Conservation (phyloP, 2,797 vertebrate species). For the Scyliorhinus canicula region DNA sequence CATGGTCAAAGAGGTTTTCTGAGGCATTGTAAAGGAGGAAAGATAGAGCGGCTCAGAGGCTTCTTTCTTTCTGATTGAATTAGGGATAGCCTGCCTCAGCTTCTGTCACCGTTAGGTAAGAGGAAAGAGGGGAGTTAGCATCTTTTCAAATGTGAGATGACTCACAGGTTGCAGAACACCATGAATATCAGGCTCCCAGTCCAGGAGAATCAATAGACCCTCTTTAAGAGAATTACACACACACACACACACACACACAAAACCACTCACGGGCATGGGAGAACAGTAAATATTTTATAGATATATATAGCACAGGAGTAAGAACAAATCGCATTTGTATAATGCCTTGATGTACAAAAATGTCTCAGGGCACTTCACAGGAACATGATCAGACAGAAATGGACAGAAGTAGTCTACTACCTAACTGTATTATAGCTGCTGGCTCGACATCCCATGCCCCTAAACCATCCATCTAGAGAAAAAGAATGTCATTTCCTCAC, state of each 20-base stretch:
- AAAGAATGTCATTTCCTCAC: background rate
- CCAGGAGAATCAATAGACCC: background rate
- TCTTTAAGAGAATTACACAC: background rate
- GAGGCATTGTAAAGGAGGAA: background rate
- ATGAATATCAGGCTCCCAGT: background rate
- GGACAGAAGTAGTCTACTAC: background rate
- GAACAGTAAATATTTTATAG: background rate
- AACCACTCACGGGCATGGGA: background rate
- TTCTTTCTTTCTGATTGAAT: background rate
- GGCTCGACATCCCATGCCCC: background rate
- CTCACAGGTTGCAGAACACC: background rate
- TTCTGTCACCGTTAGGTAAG: background rate
- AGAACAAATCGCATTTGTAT: background rate
- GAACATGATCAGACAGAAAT: background rate
- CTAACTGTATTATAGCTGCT: background rate
- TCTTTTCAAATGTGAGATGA: background rate
- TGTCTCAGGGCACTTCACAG: background rate
- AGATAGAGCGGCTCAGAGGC: background rate
- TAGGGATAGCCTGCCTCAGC: background rate
- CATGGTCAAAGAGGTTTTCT: too few species aligned
- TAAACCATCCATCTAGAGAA: background rate
- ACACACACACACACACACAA: background rate
- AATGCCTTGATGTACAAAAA: background rate
- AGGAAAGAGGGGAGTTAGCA: background rate
- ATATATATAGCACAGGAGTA: background rate